Conservation (phyloP, 2,888 invertebrate species). For the Anorthoa munda region DNA sequence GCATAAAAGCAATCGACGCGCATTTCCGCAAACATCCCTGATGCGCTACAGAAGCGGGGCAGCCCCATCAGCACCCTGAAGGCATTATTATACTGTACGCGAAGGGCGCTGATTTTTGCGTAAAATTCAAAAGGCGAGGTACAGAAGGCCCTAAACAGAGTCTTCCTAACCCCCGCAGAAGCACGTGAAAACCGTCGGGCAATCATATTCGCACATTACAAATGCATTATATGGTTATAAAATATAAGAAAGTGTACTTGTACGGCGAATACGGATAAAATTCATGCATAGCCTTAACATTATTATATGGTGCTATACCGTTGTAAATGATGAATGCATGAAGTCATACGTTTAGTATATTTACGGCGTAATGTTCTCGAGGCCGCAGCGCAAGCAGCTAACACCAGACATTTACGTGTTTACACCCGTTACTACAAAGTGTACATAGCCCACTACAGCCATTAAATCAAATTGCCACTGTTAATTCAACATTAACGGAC, state of each 20-base stretch:
- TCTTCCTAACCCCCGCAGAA: too few species aligned
- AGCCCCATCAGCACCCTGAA: too few species aligned
- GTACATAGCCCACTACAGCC: conserved; percentile 65
- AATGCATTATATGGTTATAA: conserved; percentile 30
- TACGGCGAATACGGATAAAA: conserved; percentile 13
- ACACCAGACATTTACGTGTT: conserved; percentile 70
- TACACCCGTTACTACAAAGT: conserved; percentile 71
- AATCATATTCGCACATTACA: too few species aligned
- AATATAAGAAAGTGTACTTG: conserved; percentile 34
- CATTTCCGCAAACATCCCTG: too few species aligned
- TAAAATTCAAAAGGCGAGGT: too few species aligned
- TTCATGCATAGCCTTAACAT: conserved; percentile 49
- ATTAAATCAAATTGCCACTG: conserved; percentile 81
- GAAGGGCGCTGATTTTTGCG: too few species aligned
- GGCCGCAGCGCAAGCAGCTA: conserved; percentile 63
- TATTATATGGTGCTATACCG: conserved; percentile 62
- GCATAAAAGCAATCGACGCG: too few species aligned
- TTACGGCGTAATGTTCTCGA: conserved; percentile 73
- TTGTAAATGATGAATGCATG: conserved; percentile 70
- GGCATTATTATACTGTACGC: too few species aligned
- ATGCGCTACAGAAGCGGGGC: too few species aligned
- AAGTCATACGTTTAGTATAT: conserved; percentile 74
- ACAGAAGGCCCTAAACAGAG: too few species aligned
- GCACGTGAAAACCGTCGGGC: too few species aligned
- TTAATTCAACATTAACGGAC: conserved; percentile 77